These are phyloP conservation scores for Dasypolia templi DNA, from an alignment of 2,888 invertebrate genomes.

Conservation along the genomic window DNA sequence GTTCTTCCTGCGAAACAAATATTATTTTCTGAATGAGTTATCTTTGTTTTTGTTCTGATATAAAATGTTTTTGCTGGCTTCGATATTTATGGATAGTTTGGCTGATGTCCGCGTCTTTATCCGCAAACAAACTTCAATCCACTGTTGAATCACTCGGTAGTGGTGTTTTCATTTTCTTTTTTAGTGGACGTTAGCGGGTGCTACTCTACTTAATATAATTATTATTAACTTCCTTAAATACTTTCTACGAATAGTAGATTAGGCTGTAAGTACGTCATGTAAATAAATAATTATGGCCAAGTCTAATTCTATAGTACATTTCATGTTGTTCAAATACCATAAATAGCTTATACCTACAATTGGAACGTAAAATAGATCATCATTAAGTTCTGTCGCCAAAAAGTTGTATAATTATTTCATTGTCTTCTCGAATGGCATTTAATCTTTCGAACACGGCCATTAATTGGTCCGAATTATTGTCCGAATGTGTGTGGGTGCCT, in stretches of 20 bases:
- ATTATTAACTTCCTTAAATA: background rate
- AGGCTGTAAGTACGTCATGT: background rate
- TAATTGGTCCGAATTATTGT: conserved; percentile 45
- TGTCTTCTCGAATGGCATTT: no score
- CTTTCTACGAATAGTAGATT: background rate
- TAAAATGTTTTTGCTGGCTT: conserved; percentile 33
- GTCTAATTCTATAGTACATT: conserved; percentile 8
- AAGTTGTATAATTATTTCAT: no score
- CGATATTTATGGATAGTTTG: conserved; percentile 34
- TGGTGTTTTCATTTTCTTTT: background rate
- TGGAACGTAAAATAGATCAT: no score
- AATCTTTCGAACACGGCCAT: background rate
- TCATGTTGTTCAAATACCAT: conserved; percentile 13
- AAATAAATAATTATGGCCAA: background rate
- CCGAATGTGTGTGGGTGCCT: no score
- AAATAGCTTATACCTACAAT: background rate
- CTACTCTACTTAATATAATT: background rate
- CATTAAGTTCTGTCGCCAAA: no score
- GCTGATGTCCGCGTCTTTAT: background rate
- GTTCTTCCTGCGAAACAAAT: conserved; percentile 20
- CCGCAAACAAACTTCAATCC: conserved; percentile 24
- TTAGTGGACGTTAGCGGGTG: background rate
- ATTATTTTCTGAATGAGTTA: conserved; percentile 52
- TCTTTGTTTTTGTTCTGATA: conserved; percentile 49
- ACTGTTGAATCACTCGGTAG: background rate